Conservation (phyloP, 2,888 invertebrate species). For the Hirudinaria manillensis region DNA sequence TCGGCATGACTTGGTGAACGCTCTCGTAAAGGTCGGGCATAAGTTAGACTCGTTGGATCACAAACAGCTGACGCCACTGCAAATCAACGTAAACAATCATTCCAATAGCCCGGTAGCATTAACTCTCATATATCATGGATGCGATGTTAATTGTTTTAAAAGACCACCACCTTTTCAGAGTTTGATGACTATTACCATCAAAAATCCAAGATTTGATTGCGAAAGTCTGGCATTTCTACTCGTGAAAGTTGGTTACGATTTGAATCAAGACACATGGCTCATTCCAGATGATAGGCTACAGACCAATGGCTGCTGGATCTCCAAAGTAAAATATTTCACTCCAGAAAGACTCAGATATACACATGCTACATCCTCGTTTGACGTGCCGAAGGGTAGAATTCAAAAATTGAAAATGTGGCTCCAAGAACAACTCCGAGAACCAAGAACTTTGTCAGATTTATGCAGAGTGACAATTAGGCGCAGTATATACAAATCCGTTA, state of each 20-base stretch:
- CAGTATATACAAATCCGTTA: not conserved
- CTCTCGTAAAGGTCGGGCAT: not conserved
- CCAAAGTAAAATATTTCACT: constrained; percentile 1
- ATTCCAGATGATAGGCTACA: not conserved
- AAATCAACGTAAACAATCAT: constrained; percentile 3
- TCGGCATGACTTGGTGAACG: not conserved
- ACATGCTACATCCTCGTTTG: not conserved
- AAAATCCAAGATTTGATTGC: constrained; percentile 21
- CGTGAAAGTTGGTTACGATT: constrained; percentile 11
- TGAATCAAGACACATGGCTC: constrained; percentile 20
- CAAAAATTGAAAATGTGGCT: not conserved
- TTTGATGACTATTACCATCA: constrained; percentile 3
- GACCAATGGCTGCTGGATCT: not conserved
- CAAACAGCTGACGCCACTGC: constrained; percentile 7
- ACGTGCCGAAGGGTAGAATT: constrained; percentile 3
- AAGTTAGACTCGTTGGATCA: not conserved
- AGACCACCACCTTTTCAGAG: not conserved
- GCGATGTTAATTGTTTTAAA: constrained; percentile 18
- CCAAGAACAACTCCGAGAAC: constrained; percentile 5
- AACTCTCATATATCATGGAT: not conserved
- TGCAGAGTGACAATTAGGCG: not conserved
- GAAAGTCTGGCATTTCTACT: not conserved
- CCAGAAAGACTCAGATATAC: not conserved
- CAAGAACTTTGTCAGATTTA: constrained; percentile 2
- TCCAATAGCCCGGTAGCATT: constrained; percentile 6